phyloP scores from a whole-genome alignment of 2,113 vertebrate genomes.

The Mionectes macconnelli region DNA sequence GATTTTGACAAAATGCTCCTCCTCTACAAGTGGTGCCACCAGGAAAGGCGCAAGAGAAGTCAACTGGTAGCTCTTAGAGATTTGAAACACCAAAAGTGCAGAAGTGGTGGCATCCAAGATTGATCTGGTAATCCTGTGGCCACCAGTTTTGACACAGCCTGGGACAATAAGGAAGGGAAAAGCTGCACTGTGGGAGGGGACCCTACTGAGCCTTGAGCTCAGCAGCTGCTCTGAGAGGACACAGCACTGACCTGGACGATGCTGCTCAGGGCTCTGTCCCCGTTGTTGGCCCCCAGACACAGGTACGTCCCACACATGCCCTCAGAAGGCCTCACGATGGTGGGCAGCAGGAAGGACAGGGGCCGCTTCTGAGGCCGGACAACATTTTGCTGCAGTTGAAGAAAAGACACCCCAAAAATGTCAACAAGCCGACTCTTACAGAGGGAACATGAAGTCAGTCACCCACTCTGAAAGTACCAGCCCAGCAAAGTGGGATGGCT shows the following conservation, averaged over 20 bases:
- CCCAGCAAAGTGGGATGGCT: neutral
- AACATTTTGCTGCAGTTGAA: constrained; percentile 79
- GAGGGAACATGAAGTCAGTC: neutral
- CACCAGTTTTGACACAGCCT: neutral
- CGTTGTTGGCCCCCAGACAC: constrained; percentile 86
- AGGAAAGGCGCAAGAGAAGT: neutral
- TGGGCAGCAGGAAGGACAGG: constrained; percentile 91
- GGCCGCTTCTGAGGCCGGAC: constrained; percentile 86
- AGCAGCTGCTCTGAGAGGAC: neutral
- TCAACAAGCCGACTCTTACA: neutral
- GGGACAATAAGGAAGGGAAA: neutral
- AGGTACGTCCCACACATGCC: constrained; percentile 94
- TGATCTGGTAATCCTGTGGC: neutral
- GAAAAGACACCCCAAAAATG: neutral
- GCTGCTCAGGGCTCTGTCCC: constrained; percentile 86
- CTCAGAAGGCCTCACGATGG: constrained; percentile 85
- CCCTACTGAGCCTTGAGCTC: no score
- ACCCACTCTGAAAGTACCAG: neutral
- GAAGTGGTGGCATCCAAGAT: neutral
- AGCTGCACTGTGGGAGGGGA: neutral
- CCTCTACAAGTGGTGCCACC: neutral
- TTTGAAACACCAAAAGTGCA: neutral
- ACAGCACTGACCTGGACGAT: constrained; percentile 83
- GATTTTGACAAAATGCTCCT: neutral
- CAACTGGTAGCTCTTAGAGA: neutral